Evolutionary conservation across 2,888 invertebrate genomes (phyloP), one percentile per base, ranked within the genome.

Genomic region (Eudemis profundana): DNA sequence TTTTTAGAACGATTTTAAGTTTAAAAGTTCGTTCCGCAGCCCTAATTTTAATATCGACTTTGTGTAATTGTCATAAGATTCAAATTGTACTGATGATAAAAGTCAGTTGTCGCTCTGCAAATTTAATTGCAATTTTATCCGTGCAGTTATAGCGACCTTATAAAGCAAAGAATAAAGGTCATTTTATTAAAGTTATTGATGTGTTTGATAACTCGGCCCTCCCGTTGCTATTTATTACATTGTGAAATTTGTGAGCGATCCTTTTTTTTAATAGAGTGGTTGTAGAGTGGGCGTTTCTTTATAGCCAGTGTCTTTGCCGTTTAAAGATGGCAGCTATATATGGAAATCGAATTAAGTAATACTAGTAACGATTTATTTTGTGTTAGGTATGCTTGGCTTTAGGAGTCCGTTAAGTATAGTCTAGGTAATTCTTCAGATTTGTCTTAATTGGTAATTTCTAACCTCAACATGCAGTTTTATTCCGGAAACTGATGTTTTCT

Each of bases 191-290:
- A 21, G 3, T 15, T 40, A 29, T 42, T 15, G 42, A 50, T 49
- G 15, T 42, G 8, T 44, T 40, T 17, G 56, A 57, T 27, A 64
- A 44, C 50, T 33, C 36, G 23, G 50, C 50, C 57, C 64, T 57
- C 50, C 64, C 64, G 64, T 64, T 38, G 64, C 21, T 64, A 64
- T 64, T 64, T 64, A 64, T 64, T 57, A 38, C 57, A 38, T 51
- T 64, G 57, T 51, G 50, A 64, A 57, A 50, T 64, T 64, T 44
- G 57, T 44, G 27, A 29, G 3, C 47, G 17, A 33, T 62, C 36
- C 42, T 27, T 56, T 61, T 50, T 53, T 61, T n/a, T n/a, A n/a
- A n/a, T n/a, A n/a, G n/a, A n/a, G n/a, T n/a, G n/a, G n/a, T n/a
- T 33, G n/a, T 61, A 15, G 17, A 49, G 64, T 59, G 21, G 57